Percentiles rank a stretch among this genome's conserved stretches.
Evolutionary conservation across 2,888 invertebrate species (phyloP).

Genomic region (Dolichomitus sp.): DNA sequence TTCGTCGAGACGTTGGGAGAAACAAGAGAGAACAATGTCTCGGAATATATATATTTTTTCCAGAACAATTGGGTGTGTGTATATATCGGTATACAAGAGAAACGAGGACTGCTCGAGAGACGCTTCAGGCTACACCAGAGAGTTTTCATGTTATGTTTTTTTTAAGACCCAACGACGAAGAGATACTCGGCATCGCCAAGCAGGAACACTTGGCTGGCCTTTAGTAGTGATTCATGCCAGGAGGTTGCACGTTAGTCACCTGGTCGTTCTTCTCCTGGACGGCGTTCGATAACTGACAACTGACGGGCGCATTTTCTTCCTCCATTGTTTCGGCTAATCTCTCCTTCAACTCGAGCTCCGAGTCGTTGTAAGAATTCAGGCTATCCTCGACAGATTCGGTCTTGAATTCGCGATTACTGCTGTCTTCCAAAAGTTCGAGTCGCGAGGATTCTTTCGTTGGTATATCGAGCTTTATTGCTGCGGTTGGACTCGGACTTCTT

Average conservation of each 20-base stretch:
- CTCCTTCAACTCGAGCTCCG: slow-evolving; percentile 79
- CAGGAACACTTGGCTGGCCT: slow-evolving; percentile 71
- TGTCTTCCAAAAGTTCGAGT: slow-evolving; percentile 71
- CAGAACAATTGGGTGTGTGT: slow-evolving; percentile 47
- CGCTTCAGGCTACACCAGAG: slow-evolving; percentile 75
- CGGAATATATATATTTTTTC: slow-evolving; percentile 42
- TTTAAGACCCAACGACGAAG: slow-evolving; percentile 75
- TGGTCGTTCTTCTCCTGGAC: slow-evolving; percentile 79
- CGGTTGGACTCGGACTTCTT: slow-evolving; percentile 72
- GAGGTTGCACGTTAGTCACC: slow-evolving; percentile 82
- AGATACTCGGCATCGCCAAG: slow-evolving; percentile 73
- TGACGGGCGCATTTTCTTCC: slow-evolving; percentile 73
- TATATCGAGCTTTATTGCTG: slow-evolving; percentile 24
- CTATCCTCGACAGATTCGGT: slow-evolving; percentile 77
- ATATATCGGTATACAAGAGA: slow-evolving; percentile 42
- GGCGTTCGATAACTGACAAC: slow-evolving; percentile 67
- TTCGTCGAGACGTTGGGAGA: slow-evolving; percentile 47
- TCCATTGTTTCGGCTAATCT: slow-evolving; percentile 76
- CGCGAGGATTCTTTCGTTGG: slow-evolving; percentile 51
- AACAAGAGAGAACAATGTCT: slow-evolving; percentile 39
- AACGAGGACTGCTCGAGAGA: slow-evolving; percentile 56
- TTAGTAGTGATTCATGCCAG: slow-evolving; percentile 80
- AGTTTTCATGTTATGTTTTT: slow-evolving; percentile 65
- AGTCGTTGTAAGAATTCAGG: slow-evolving; percentile 78
- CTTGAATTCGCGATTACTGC: slow-evolving; percentile 77